phyloP scores from a whole-genome alignment of 2,797 vertebrate species.

The Eulemur rubriventer region DNA sequence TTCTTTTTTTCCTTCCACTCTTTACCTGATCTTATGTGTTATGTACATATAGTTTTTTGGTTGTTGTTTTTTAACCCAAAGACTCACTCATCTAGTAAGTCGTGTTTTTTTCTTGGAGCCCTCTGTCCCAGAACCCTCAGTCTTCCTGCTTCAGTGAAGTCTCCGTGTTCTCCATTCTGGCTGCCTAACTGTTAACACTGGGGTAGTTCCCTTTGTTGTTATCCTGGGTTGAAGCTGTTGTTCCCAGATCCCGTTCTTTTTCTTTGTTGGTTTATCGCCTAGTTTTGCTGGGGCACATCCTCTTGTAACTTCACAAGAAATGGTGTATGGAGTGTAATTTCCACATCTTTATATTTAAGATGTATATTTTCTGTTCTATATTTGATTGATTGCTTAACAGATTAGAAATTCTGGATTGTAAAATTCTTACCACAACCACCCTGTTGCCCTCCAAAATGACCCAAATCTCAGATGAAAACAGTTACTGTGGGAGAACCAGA shows the following conservation, averaged over 20 bases:
- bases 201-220: not conserved
- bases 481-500: not conserved
- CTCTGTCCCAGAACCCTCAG: not conserved
- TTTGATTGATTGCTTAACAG: not conserved
- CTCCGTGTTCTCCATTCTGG: rapidly evolving
- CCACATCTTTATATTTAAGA: not conserved
- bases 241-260: not conserved
- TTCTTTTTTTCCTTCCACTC: not conserved
- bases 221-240: not conserved
- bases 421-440: not conserved
- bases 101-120: not conserved
- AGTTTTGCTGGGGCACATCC: not conserved
- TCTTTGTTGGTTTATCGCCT: not conserved
- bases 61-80: not conserved
- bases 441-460: not conserved
- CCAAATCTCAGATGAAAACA: not conserved
- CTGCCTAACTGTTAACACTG: not conserved
- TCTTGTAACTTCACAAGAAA: not conserved
- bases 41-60: not conserved
- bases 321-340: not conserved
- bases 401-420: not conserved
- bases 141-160: not conserved
- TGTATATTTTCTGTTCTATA: not conserved
- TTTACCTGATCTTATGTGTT: not conserved
- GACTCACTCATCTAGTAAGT: not conserved